Evolutionary conservation across 1,140 invertebrate genomes (phyloP).

Genomic region (Anastatus disparis): DNA sequence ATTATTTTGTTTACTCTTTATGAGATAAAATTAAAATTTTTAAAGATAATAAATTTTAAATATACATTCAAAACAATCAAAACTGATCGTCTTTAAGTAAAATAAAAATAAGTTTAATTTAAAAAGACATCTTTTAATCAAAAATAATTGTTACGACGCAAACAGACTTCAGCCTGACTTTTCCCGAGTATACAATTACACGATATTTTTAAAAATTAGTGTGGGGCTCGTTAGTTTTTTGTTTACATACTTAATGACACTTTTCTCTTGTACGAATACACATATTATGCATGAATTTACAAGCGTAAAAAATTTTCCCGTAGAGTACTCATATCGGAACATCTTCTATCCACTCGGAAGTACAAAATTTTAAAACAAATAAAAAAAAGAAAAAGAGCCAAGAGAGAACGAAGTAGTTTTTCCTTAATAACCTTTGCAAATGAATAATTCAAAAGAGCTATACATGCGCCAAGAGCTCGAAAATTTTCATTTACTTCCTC

Average conservation of each 20-base stretch:
- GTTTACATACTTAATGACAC: neutral
- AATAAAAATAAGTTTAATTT: too few relatives aligned
- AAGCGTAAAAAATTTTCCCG: neutral
- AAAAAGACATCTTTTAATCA: too few relatives aligned
- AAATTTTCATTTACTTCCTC: conserved; percentile 24
- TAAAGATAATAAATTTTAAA: too few relatives aligned
- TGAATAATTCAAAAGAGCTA: conserved; percentile 8
- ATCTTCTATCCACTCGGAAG: neutral
- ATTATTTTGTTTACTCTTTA: too few relatives aligned
- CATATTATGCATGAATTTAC: neutral
- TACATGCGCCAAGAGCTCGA: neutral
- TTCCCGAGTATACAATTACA: too few relatives aligned
- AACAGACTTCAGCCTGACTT: too few relatives aligned
- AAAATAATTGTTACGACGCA: too few relatives aligned
- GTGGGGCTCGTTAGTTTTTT: neutral
- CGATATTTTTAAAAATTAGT: too few relatives aligned
- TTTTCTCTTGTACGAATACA: neutral
- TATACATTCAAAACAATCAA: too few relatives aligned
- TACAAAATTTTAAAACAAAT: neutral
- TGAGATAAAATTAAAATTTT: too few relatives aligned
- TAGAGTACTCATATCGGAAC: neutral
- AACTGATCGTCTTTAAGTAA: too few relatives aligned
- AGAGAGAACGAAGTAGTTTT: neutral
- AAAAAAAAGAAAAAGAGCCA: neutral
- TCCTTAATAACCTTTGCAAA: conserved; percentile 13